Evolutionary conservation across 2,888 invertebrate genomes (phyloP).

Genomic region (Chalcis sispes): DNA sequence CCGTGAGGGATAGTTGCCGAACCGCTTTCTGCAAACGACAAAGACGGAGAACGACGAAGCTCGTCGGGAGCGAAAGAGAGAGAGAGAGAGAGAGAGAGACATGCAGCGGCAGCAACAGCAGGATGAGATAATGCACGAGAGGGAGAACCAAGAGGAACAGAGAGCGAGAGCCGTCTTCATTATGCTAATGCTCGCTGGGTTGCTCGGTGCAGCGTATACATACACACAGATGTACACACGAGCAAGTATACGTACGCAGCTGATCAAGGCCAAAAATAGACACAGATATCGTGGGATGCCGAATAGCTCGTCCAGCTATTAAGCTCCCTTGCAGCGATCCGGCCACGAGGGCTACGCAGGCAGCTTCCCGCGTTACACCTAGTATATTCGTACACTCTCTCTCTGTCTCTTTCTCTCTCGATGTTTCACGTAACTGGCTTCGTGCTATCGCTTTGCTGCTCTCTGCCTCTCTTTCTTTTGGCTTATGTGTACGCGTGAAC

Average conservation of each 20-base stretch:
- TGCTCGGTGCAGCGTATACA: no score
- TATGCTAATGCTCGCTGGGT: conserved; percentile 68
- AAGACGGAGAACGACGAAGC: conserved; percentile 57
- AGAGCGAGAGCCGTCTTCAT: conserved; percentile 66
- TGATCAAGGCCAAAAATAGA: conserved; percentile 64
- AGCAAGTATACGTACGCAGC: no score
- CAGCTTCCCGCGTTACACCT: no score
- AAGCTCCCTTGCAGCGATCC: no score
- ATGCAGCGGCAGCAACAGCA: neutral
- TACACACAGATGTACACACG: no score
- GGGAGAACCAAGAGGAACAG: no score
- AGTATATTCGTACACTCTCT: neutral
- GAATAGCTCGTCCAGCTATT: neutral
- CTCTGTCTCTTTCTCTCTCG: neutral
- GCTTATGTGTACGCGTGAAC: neutral
- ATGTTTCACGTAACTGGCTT: neutral
- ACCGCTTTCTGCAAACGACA: conserved; percentile 63
- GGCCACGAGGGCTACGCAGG: no score
- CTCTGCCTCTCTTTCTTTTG: neutral
- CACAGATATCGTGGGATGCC: conserved; percentile 67
- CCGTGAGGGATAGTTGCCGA: conserved; percentile 58
- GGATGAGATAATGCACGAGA: conserved; percentile 3
- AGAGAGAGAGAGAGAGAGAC: neutral
- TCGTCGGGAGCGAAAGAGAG: conserved; percentile 19
- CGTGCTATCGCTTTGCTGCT: neutral